Percentiles rank a stretch among this genome's conserved stretches.
phyloP scores from a whole-genome alignment of 2,113 vertebrate genomes.

The Apteryx mantelli region DNA sequence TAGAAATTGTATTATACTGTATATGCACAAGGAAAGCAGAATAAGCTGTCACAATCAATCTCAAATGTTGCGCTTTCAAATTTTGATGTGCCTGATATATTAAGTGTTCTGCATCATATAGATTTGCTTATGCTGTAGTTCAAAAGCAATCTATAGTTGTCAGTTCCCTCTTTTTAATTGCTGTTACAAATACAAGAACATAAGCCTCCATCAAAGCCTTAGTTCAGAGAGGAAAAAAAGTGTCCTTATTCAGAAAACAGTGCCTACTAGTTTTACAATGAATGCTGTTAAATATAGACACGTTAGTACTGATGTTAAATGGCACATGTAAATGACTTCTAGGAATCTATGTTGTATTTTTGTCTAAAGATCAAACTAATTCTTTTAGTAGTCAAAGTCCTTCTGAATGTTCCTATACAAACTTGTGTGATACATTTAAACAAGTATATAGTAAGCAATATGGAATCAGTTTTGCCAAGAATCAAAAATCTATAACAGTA shows the following conservation, averaged over 20 bases:
- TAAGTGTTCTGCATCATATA: not conserved
- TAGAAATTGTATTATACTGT: not conserved
- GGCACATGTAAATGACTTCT: not conserved
- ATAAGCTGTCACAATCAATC: not conserved
- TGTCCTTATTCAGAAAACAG: not conserved
- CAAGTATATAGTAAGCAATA: not conserved
- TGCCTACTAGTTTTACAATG: not conserved
- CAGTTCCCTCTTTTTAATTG: not conserved
- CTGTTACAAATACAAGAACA: not conserved
- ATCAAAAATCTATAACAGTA: not conserved
- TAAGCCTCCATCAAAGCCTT: not conserved
- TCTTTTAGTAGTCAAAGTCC: not conserved
- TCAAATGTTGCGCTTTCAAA: not conserved
- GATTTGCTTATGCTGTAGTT: not conserved
- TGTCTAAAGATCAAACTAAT: not conserved
- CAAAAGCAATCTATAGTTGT: not conserved
- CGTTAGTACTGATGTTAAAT: not conserved
- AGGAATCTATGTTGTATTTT: not conserved
- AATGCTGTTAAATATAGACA: not conserved
- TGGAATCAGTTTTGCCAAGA: not conserved
- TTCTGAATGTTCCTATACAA: not conserved
- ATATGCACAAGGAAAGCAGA: not conserved
- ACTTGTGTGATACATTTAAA: not conserved
- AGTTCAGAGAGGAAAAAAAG: not conserved
- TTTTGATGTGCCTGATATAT: not conserved